Evolutionary conservation across 2,797 vertebrate species (phyloP).

Genomic region (Rhabdophis nuchalis): DNA sequence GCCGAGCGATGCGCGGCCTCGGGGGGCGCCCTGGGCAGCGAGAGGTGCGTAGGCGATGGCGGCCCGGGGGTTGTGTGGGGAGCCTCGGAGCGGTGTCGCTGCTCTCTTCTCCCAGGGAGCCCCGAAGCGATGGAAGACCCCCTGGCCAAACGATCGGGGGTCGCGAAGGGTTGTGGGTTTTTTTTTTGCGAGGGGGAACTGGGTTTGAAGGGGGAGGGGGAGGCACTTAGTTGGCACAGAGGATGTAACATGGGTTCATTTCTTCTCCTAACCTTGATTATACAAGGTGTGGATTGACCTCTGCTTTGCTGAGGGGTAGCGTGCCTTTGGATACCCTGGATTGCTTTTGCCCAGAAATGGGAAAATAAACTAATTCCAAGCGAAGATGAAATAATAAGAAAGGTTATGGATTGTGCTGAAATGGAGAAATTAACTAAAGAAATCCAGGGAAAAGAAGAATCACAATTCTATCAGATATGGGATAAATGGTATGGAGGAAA

Average conservation of each 20-base stretch:
- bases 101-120: neutral
- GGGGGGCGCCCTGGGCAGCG: constrained; percentile 39
- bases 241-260: neutral
- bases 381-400: too few relatives aligned
- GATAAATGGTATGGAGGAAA: too few relatives aligned
- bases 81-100: neutral
- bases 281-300: neutral
- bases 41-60: neutral
- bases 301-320: neutral
- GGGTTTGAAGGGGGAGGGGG: neutral
- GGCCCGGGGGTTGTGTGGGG: too few relatives aligned
- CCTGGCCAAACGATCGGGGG: neutral
- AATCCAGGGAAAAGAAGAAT: too few relatives aligned
- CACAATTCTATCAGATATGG: too few relatives aligned
- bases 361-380: too few relatives aligned
- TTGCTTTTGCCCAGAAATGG: too few relatives aligned
- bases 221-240: neutral
- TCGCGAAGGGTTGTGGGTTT: too few relatives aligned
- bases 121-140: neutral
- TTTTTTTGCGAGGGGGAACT: neutral
- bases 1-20: constrained; percentile 75
- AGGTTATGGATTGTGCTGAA: too few relatives aligned
- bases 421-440: too few relatives aligned
- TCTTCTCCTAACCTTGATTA: neutral
- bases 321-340: too few relatives aligned